A percentile compares a stretch with the other conserved stretches of the same genome.
phyloP scores from a whole-genome alignment of 2,113 vertebrate species.

The Equus quagga region DNA sequence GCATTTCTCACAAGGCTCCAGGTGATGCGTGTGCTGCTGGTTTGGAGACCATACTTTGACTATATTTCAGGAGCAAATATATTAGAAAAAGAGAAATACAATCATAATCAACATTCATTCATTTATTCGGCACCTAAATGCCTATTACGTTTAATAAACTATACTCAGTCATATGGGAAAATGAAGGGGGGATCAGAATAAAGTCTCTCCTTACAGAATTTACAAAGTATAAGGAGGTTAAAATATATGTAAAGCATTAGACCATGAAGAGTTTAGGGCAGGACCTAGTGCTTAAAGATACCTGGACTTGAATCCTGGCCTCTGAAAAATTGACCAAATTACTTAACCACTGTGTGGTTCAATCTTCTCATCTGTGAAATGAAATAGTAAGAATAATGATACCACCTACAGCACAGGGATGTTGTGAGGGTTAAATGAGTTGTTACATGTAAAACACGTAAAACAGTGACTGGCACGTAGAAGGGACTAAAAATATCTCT shows the following conservation, averaged over 20 bases:
- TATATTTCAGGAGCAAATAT: neutral
- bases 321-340: constrained; percentile 7
- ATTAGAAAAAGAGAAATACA: neutral
- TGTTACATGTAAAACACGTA: neutral
- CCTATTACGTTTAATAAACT: neutral
- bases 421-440: neutral
- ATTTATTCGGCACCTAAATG: neutral
- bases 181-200: neutral
- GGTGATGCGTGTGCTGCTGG: neutral
- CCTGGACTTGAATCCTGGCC: neutral
- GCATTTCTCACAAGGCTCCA: neutral
- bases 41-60: neutral
- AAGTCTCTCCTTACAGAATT: neutral
- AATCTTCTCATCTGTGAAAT: neutral
- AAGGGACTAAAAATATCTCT: neutral
- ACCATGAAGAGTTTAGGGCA: neutral
- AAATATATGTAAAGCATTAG: neutral
- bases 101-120: neutral
- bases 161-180: neutral
- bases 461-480: neutral
- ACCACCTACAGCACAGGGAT: neutral
- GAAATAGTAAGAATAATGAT: neutral
- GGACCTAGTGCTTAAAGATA: neutral
- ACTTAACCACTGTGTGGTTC: neutral
- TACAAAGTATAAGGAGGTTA: neutral